Evolutionary conservation across 2,797 vertebrate species (phyloP), one percentile per base, ranked within the genome.

Genomic region (Salarias fasciatus): DNA sequence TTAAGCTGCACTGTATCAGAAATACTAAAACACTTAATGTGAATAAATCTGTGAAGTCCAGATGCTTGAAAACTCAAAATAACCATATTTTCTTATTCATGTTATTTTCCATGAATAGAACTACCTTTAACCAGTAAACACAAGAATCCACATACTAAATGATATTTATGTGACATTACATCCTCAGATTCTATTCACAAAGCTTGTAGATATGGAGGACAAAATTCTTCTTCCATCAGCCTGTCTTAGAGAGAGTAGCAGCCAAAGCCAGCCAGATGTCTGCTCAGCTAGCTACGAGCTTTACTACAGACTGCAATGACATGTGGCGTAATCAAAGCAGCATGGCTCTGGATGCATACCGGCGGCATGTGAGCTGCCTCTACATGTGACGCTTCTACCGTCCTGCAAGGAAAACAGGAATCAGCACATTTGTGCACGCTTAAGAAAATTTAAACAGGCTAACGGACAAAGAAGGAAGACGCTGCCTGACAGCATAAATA

Each of bases 241-340:
- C 57, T 57, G 63, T 53, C 73, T 51, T 31, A 63, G 65, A 56
- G 82, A 79, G 58, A 67, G 29, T 24, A 37, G 65, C 61, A 68
- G 61, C 56, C 43, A 35, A 29, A 43, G 11, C 44, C 43, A 36
- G 60, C 52, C 73, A 58, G 41, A 63, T 61, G 66, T 64, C 52
- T 65, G 37, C 47, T 67, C 72, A 58, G 63, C 68, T 50, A 65
- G 63, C 64, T 61, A 24, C 4, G 8, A 48, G 67, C 61, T 74
- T 59, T 54, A 80, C 73, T 72, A 75, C 73, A 63, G 43, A 75
- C 31, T 63, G 63, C 58, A 58, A 42, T 38, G 63, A 81, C 77
- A 83, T 83, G 81, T 83, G 75, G 63, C 35, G 53, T 48, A 42
- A 40, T 45, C 42, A 42, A 62, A 66, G 61, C n/a, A 50, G 58